These are phyloP conservation scores for Sinotaia quadrata DNA, from an alignment of 2,888 invertebrate genomes.

Conservation along the genomic window DNA sequence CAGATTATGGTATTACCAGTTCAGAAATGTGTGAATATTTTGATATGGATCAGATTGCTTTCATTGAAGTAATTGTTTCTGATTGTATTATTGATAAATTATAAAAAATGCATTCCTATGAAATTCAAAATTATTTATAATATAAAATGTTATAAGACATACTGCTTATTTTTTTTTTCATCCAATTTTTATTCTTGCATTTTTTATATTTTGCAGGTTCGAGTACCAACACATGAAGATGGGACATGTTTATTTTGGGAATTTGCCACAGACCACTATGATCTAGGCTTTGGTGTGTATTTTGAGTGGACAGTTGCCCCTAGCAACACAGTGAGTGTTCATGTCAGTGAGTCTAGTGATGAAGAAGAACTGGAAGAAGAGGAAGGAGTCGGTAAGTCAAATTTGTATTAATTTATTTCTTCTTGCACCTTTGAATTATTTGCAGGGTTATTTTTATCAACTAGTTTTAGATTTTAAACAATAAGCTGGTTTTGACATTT, in stretches of 20 bases:
- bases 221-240: constrained; percentile 96
- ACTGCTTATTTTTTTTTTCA: background rate
- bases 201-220: constrained; percentile 74
- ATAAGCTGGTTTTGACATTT: no score
- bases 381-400: constrained; percentile 71
- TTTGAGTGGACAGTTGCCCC: constrained; percentile 92
- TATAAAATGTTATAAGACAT: background rate
- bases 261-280: constrained; percentile 98
- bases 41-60: no score
- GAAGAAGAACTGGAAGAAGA: constrained; percentile 82
- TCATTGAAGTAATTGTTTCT: no score
- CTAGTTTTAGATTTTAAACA: no score
- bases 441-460: no score
- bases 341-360: constrained; percentile 95
- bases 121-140: no score
- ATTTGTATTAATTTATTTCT: no score
- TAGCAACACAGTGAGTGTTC: constrained; percentile 92
- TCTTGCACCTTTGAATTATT: no score
- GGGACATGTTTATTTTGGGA: constrained; percentile 98
- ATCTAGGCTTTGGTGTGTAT: constrained; percentile 94
- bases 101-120: no score
- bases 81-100: no score
- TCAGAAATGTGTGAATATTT: no score
- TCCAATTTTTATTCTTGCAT: background rate
- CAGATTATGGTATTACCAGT: no score